Evolutionary conservation across 1,140 invertebrate genomes (phyloP), one percentile per base, ranked within the genome.

Genomic region (Diabrotica virgifera): DNA sequence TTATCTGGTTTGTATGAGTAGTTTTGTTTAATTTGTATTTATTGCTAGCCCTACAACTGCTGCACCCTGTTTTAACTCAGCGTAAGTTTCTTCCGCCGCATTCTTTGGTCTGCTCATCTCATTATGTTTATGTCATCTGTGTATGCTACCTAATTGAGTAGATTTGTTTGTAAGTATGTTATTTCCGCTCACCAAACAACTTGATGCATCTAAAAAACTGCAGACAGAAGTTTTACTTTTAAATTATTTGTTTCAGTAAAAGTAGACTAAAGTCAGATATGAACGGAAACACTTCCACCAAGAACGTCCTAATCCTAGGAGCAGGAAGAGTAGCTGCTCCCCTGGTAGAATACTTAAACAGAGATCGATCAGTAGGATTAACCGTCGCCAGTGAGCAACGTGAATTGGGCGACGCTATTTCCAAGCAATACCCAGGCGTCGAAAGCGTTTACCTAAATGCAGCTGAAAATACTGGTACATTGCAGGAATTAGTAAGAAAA

Each of bases 271-370:
- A 87, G 75, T 78, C 79, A 51, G 78, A 79, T 38, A 68, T 76
- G 6, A 75, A 82, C 65, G 68, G 78, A 14, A 59, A 78, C 69
- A 75, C 80, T 9, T 78, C 81, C 46, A 78, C 85, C 66, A 84
- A 84, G 24, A 80, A 87, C 69, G 91, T 97, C 2, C 82, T 99
- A 2, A 89, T 99, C 0, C 81, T 99, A 5, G 98, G 98, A 0
- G 95, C 97, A 55, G 98, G 98, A 5, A 90, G 96, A 72, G 97
- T 99, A 0, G 91, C 93, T 5, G 88, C 89, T 0, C 97, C 97
- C 0, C 81, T 98, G 0, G 91, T 99, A 0, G 95, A 99, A 76
- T 99, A 98, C 81, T 83, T 99, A 5, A 86, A 93, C 51, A 83
- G 92, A 55, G 92, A 97, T 76, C 84, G 86, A 64, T 89, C 89